These are phyloP conservation scores for Parotocinclus haroldoi DNA, from an alignment of 2,797 vertebrate genomes.

Conservation along the genomic window DNA sequence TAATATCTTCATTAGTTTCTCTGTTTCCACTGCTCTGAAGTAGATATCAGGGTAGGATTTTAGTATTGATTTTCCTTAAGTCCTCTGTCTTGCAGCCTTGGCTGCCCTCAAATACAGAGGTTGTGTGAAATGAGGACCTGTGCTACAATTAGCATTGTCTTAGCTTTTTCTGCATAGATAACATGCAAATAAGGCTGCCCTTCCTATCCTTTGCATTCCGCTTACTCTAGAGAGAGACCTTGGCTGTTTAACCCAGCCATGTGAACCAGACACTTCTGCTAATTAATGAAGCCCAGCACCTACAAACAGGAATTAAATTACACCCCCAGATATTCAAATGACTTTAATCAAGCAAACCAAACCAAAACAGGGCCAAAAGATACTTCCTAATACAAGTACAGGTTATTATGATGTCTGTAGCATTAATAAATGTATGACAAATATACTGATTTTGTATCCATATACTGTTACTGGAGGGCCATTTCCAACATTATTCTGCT, in stretches of 20 bases:
- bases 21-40: conserved; percentile 40
- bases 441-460: conserved; percentile 27
- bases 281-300: conserved; percentile 47
- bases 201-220: conserved; percentile 34
- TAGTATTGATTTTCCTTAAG: conserved; percentile 43
- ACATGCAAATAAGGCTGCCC: conserved; percentile 44
- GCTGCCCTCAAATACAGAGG: conserved; percentile 42
- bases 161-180: conserved; percentile 48
- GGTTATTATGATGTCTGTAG: too few relatives aligned
- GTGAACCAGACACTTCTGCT: conserved; percentile 27
- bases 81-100: conserved; percentile 29
- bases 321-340: too few relatives aligned
- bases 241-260: conserved; percentile 41
- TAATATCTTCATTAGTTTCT: conserved; percentile 27
- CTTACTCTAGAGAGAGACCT: conserved; percentile 43
- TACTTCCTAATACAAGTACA: too few relatives aligned
- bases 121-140: conserved; percentile 47
- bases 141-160: conserved; percentile 50
- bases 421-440: too few relatives aligned
- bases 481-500: conserved; percentile 38
- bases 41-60: conserved; percentile 48
- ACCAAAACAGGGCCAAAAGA: too few relatives aligned
- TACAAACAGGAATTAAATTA: conserved; percentile 34
- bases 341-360: too few relatives aligned
- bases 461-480: conserved; percentile 35